Conservation (phyloP, 2,113 vertebrate species). For the Formicarius rufipectus region DNA sequence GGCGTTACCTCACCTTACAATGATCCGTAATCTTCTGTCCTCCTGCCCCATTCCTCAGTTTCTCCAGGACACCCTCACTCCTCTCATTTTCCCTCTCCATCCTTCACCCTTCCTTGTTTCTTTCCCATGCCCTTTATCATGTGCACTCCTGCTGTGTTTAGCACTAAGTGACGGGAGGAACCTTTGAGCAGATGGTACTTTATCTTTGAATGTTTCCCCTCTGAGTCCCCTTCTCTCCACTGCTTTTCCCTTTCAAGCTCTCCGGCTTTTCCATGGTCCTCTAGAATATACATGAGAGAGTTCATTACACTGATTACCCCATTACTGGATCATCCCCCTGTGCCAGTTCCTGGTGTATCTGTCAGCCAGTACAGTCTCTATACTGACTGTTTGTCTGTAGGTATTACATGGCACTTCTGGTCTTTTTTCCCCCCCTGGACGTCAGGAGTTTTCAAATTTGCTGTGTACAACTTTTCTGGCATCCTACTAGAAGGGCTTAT, state of each 20-base stretch:
- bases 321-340: not conserved
- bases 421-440: not conserved
- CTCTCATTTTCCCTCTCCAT: not conserved
- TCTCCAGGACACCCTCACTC: not conserved
- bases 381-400: not conserved
- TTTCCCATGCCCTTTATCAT: constrained; percentile 38
- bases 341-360: not conserved
- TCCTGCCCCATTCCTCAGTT: not conserved
- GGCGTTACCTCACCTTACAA: accelerated
- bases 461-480: not conserved
- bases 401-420: not conserved
- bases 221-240: constrained; percentile 48
- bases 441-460: not conserved
- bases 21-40: not conserved
- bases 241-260: constrained; percentile 45
- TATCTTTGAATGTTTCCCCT: constrained; percentile 63
- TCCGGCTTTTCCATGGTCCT: not conserved
- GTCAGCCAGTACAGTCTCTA: not conserved
- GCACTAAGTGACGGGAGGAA: constrained; percentile 45
- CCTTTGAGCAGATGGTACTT: constrained; percentile 68
- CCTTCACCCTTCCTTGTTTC: not conserved
- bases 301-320: not conserved
- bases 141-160: constrained; percentile 11
- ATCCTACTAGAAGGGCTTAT: not conserved
- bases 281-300: not conserved